Evolutionary conservation across 2,888 invertebrate species (phyloP).

Genomic region (Sphaeridia pumilis): DNA sequence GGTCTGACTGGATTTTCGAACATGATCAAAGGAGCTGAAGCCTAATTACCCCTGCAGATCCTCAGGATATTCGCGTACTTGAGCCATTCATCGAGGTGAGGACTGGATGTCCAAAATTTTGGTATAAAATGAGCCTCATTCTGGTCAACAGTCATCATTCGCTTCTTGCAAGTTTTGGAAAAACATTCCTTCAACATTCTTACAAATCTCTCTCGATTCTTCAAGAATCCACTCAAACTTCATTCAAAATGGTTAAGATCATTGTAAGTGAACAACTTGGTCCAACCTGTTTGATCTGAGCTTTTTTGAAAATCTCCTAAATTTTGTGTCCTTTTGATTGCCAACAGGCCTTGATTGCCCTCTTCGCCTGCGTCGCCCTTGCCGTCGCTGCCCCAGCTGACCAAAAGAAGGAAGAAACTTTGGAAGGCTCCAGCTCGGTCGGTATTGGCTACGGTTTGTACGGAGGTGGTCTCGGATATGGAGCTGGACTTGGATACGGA

Average conservation of each 20-base stretch:
- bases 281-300: neutral
- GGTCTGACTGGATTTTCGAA: too few species aligned
- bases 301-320: neutral
- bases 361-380: slow-evolving; percentile 25
- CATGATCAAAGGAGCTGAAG: too few species aligned
- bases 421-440: slow-evolving; percentile 9
- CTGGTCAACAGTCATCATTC: slow-evolving; percentile 8
- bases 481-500: slow-evolving; percentile 5
- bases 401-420: slow-evolving; percentile 11
- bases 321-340: slow-evolving; percentile 1
- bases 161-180: slow-evolving; percentile 1
- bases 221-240: neutral
- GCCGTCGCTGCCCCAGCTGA: slow-evolving; percentile 27
- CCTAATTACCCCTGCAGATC: too few species aligned
- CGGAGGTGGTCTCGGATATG: slow-evolving; percentile 2
- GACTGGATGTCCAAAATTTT: neutral
- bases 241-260: slow-evolving; percentile 14
- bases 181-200: neutral
- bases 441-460: slow-evolving; percentile 14
- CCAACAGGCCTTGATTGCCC: slow-evolving; percentile 19
- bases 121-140: slow-evolving; percentile 5
- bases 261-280: slow-evolving; percentile 8
- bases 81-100: neutral
- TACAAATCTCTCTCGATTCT: neutral
- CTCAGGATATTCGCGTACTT: too few species aligned